phyloP scores from a whole-genome alignment of 2,113 vertebrate species.

The Mesitornis unicolor region DNA sequence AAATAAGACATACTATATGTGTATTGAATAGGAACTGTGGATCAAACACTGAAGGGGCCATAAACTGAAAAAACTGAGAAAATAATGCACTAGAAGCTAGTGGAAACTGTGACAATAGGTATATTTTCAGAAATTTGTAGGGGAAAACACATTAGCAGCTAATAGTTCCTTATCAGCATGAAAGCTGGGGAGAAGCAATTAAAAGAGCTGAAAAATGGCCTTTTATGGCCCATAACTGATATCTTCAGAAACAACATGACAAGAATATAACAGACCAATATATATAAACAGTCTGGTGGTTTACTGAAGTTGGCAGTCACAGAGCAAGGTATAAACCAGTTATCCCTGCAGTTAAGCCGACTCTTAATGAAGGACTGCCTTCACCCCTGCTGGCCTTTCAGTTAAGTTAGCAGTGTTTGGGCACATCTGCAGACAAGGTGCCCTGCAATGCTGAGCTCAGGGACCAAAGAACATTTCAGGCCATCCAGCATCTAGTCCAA shows the following conservation, averaged over 20 bases:
- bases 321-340: not conserved
- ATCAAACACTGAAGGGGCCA: not conserved
- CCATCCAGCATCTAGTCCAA: accelerated
- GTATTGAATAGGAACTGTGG: not conserved
- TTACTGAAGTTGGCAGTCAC: not conserved
- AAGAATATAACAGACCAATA: not conserved
- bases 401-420: not conserved
- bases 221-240: not conserved
- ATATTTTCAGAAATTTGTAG: not conserved
- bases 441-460: not conserved
- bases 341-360: not conserved
- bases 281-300: too few relatives aligned
- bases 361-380: not conserved
- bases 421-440: not conserved
- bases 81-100: not conserved
- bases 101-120: not conserved
- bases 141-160: not conserved
- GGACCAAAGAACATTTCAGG: not conserved
- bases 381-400: not conserved
- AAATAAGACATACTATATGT: not conserved
- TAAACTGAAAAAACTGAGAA: not conserved
- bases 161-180: not conserved
- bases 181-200: not conserved
- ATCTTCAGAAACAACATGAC: not conserved
- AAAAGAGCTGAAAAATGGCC: not conserved